Conservation (phyloP, 1,140 invertebrate species). For the Drosophila nasuta region DNA sequence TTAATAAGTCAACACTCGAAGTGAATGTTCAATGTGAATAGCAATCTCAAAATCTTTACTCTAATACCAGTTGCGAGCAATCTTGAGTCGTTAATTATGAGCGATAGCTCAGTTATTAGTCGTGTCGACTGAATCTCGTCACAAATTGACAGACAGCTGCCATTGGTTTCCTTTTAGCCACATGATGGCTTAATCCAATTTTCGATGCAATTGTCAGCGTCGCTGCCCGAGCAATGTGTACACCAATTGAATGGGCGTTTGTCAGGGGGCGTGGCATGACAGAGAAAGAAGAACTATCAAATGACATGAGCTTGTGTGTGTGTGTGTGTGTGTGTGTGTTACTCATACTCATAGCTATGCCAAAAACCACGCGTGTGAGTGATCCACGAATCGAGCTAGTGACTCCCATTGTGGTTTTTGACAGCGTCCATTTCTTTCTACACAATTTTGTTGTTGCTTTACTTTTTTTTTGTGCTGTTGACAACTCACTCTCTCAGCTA, state of each 20-base stretch:
- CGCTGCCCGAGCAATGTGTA: slow-evolving; percentile 54
- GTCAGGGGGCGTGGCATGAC: background rate
- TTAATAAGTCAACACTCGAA: too few species aligned
- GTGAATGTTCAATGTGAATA: too few species aligned
- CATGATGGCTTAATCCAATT: slow-evolving; percentile 75
- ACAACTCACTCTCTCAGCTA: slow-evolving; percentile 33
- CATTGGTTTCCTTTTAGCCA: slow-evolving; percentile 51
- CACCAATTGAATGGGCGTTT: slow-evolving; percentile 3
- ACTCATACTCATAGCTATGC: slow-evolving; percentile 17
- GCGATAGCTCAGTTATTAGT: slow-evolving; percentile 19
- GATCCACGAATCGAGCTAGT: slow-evolving; percentile 41
- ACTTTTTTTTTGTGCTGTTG: slow-evolving; percentile 34
- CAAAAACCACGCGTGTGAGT: slow-evolving; percentile 39
- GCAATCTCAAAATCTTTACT: background rate
- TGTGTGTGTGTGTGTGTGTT: too few species aligned
- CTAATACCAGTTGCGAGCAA: background rate
- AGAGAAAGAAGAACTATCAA: slow-evolving; percentile 3
- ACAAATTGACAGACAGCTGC: slow-evolving; percentile 31
- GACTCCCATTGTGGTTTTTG: slow-evolving; percentile 68
- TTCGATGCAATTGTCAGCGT: slow-evolving; percentile 74
- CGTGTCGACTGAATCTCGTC: background rate
- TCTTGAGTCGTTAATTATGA: background rate
- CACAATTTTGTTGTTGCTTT: background rate
- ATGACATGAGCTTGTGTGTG: slow-evolving; percentile 15
- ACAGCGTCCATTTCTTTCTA: slow-evolving; percentile 43